These are phyloP conservation scores for Benthosema pterotum DNA, from an alignment of 2,797 vertebrate species.

Conservation along the genomic window DNA sequence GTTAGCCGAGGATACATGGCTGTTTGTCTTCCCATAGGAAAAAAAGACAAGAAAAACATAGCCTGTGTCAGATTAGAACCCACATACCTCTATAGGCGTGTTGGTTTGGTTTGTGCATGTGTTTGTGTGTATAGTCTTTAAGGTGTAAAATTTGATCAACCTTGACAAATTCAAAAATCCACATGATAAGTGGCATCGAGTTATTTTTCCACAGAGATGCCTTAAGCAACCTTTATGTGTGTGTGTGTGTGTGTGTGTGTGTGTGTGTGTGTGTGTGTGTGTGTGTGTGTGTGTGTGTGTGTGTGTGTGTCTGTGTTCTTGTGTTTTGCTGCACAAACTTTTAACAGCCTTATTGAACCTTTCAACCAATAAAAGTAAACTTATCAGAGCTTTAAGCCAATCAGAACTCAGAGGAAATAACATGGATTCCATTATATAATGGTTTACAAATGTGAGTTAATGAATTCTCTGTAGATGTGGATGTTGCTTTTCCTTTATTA, in stretches of 20 bases:
- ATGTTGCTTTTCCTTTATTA: slow-evolving; percentile 36
- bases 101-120: slow-evolving; percentile 10
- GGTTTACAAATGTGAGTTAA: slow-evolving; percentile 50
- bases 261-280: not conserved
- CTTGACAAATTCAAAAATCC: slow-evolving; percentile 5
- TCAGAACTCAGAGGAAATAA: slow-evolving; percentile 33
- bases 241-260: not conserved
- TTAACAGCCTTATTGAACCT: slow-evolving; percentile 29
- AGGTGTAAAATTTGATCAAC: not conserved
- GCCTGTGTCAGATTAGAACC: too few species aligned
- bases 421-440: slow-evolving; percentile 45
- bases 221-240: not conserved
- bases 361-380: slow-evolving; percentile 29
- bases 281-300: not conserved
- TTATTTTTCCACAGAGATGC: slow-evolving; percentile 17
- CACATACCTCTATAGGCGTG: too few species aligned
- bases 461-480: slow-evolving; percentile 31
- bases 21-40: too few species aligned
- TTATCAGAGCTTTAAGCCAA: slow-evolving; percentile 37
- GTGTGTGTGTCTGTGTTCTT: not conserved
- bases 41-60: too few species aligned
- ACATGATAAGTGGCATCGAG: slow-evolving; percentile 7
- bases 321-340: not conserved
- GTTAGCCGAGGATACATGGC: too few species aligned
- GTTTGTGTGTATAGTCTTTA: not conserved